A percentile compares a stretch with the other conserved stretches of the same genome.
These are phyloP conservation scores for Heliconius himera DNA, from an alignment of 1,140 invertebrate genomes.

Conservation along the genomic window DNA sequence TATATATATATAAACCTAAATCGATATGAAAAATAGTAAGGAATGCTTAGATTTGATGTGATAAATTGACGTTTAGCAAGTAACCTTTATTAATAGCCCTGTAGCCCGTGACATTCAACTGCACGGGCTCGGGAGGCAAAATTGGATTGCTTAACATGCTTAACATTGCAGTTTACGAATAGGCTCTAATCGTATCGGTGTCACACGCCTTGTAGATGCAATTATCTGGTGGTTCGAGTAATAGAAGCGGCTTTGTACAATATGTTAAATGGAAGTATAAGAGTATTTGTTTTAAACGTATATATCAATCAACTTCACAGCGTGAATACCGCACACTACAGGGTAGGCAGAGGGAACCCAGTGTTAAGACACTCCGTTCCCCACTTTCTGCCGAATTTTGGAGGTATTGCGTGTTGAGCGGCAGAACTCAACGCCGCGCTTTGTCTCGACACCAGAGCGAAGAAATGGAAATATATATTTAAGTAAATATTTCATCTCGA, in stretches of 20 bases:
- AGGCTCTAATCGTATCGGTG: slow-evolving; percentile 19
- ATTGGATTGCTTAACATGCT: slow-evolving; percentile 25
- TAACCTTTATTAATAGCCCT: slow-evolving; percentile 2
- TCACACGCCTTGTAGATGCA: slow-evolving; percentile 31
- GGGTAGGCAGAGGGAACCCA: too few species aligned
- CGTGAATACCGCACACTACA: too few species aligned
- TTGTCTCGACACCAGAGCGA: too few species aligned
- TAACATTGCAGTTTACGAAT: slow-evolving; percentile 27
- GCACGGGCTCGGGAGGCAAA: neutral
- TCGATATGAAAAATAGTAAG: neutral
- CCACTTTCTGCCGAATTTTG: too few species aligned
- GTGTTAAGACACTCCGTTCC: too few species aligned
- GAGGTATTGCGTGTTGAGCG: too few species aligned
- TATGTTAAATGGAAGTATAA: too few species aligned
- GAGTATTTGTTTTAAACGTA: neutral
- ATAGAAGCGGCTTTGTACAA: slow-evolving; percentile 19
- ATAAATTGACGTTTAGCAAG: neutral
- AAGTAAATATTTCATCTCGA: too few species aligned
- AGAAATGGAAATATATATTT: too few species aligned
- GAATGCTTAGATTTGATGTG: neutral
- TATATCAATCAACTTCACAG: neutral
- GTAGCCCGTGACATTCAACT: neutral
- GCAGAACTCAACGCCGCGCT: too few species aligned
- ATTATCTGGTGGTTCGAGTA: slow-evolving; percentile 32
- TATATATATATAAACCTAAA: too few species aligned